These are phyloP conservation scores for Acanthosoma haemorrhoidale DNA, from an alignment of 2,888 invertebrate species.

Conservation along the genomic window DNA sequence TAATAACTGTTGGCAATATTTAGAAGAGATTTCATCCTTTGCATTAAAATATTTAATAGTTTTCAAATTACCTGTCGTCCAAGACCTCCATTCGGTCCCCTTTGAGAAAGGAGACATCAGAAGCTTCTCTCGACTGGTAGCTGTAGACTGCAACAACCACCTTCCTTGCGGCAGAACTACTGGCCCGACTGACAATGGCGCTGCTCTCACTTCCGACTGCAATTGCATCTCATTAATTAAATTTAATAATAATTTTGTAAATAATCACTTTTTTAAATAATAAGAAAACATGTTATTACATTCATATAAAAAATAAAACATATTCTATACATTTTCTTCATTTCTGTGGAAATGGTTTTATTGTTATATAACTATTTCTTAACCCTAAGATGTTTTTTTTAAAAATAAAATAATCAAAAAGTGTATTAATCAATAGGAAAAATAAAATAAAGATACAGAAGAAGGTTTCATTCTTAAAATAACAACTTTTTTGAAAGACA, in stretches of 20 bases:
- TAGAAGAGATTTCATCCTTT: too few species aligned
- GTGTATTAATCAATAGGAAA: too few species aligned
- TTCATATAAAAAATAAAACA: neutral
- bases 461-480: too few species aligned
- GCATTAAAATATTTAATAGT: too few species aligned
- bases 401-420: too few species aligned
- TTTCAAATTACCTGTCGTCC: constrained; percentile 69
- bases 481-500: too few species aligned
- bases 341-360: neutral
- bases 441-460: too few species aligned
- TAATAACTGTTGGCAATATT: too few species aligned
- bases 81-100: constrained; percentile 94
- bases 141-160: constrained; percentile 90
- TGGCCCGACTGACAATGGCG: constrained; percentile 12
- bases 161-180: constrained; percentile 41
- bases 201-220: constrained; percentile 13
- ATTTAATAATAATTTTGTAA: too few species aligned
- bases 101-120: constrained; percentile 92
- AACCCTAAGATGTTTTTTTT: neutral
- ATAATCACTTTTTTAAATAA: too few species aligned
- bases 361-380: neutral
- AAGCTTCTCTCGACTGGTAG: constrained; percentile 90
- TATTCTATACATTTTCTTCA: neutral
- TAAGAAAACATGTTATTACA: constrained; percentile 6
- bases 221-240: too few species aligned